phyloP scores from a whole-genome alignment of 2,113 vertebrate genomes.

The Erpornis zantholeuca region DNA sequence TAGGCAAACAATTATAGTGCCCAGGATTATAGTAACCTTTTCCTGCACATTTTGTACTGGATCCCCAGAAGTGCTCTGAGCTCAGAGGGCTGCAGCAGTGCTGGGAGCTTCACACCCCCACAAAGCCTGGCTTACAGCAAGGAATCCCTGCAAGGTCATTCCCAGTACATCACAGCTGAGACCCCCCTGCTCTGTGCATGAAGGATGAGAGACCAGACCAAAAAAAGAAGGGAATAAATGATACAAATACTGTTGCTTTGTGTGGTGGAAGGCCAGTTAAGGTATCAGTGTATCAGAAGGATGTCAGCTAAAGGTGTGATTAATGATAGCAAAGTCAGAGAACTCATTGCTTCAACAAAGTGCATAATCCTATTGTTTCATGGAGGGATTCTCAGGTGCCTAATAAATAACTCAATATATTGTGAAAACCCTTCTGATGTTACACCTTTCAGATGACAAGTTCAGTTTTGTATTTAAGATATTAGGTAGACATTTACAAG shows the following conservation, averaged over 20 bases:
- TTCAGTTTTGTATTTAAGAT: neutral
- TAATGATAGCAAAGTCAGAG: constrained; percentile 39
- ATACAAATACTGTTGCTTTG: neutral
- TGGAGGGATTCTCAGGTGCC: neutral
- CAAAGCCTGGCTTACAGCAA: neutral
- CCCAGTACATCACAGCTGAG: neutral
- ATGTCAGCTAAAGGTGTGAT: constrained; percentile 28
- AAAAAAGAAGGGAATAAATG: neutral
- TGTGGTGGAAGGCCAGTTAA: neutral
- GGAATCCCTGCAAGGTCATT: neutral
- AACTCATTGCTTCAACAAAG: constrained; percentile 8
- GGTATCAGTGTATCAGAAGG: neutral
- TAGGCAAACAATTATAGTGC: neutral
- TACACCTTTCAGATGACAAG: neutral
- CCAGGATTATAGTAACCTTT: neutral
- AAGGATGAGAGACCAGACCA: rapidly evolving
- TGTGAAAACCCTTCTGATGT: neutral
- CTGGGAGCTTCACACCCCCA: neutral
- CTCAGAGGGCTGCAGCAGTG: neutral
- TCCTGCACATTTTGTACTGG: neutral
- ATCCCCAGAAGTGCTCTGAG: neutral
- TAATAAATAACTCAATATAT: constrained; percentile 19
- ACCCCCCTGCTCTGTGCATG: neutral
- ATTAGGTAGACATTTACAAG: neutral
- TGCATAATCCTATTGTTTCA: constrained; percentile 13